Evolutionary conservation across 2,797 vertebrate species (phyloP), one percentile per base, ranked within the genome.

Genomic region (Pelodytes ibericus): DNA sequence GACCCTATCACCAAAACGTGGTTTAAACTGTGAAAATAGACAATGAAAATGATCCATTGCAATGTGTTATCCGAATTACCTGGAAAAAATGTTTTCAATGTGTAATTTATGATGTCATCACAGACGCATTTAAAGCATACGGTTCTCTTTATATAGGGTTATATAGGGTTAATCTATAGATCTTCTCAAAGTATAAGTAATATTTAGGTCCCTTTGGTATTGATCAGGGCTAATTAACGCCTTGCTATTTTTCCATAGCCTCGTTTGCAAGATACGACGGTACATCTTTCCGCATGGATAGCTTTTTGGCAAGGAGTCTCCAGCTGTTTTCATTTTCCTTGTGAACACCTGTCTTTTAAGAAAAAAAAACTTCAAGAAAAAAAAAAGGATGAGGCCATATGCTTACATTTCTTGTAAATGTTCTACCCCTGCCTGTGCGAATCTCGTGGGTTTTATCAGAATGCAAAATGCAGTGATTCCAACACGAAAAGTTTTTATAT

Each of bases 371-470:
- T 39, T 2, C 75, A 9, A n/a, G 13, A 49, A 3, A 60, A 26
- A 10, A 3, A 60, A 26, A 10, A 5, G 13, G n/a, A 24, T 7
- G 24, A 53, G 3, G 22, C 84, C 80, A 13, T 24, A 79, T 82
- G 76, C 74, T 73, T n/a, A 60, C 51, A 64, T 2, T 16, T 47
- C 47, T 68, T 62, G 49, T 47, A 58, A 66, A 60, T 41, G 68
- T 66, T 53, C 10, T 30, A 66, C 18, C 10, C 33, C n/a, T 2
- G 25, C 66, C 3, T 9, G n/a, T 7, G 66, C 2, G 64, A 70
- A n/a, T 62, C 82, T 81, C 65, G 80, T 0, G 66, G 82, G 84
- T 77, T 53, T 61, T 77, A 75, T 80, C 82, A 58, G 83, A 83
- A 80, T 82, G 41, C 41, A 44, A 44, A 1, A 44, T 16, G 1